Base-by-base conservation (phyloP, 2,797 vertebrate species). In the Aplochiton taeniatus region DNA sequence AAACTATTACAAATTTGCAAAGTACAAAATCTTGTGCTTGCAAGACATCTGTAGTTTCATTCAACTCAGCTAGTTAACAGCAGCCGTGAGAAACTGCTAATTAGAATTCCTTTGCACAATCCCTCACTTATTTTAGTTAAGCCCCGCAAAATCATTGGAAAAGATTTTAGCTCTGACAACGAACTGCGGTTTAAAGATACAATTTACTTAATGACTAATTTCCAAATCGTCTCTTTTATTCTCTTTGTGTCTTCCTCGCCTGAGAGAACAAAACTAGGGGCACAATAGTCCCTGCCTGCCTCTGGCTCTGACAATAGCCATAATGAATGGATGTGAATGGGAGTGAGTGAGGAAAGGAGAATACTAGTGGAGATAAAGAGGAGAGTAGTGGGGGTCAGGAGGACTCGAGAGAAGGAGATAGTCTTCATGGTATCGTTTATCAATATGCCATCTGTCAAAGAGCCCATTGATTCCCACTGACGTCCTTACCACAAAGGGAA, bases 271-370 rank as follows among this genome's bases (percentile, higher is more conserved):
- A 83, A 76, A 81, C 76, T 79, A 72, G 65, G 65, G 55, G 64
- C 77, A 89, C 89, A 89, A 89, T 90, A 75, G 83, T 69, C 63
- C 73, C 86, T 84, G 87, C 90, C 88, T 85, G 61, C 71, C 70
- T 66, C 88, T 85, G 61, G 72, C 70, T 66, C 60, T 61, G 57
- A 91, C 90, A 91, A 88, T 84, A 66, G 78, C 70, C 72, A n/a
- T 77, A 66, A 85, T 89, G 87, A 88, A 87, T 85, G 82, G 74
- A 66, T 58, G 70, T 2, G 77, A 72, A 72, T 20, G 68, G 57
- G 67, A 60, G 70, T 1, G 77, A 72, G 73, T 20, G 68, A 59
- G 69, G 66, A 62, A 77, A 74, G 69, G 76, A 77, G 63, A 41
- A 48, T 57, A 50, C 19, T 51, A 44, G 13, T 58, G 8, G 44